Conservation (phyloP, 2,888 invertebrate species). For the Agrotis ipsilon region DNA sequence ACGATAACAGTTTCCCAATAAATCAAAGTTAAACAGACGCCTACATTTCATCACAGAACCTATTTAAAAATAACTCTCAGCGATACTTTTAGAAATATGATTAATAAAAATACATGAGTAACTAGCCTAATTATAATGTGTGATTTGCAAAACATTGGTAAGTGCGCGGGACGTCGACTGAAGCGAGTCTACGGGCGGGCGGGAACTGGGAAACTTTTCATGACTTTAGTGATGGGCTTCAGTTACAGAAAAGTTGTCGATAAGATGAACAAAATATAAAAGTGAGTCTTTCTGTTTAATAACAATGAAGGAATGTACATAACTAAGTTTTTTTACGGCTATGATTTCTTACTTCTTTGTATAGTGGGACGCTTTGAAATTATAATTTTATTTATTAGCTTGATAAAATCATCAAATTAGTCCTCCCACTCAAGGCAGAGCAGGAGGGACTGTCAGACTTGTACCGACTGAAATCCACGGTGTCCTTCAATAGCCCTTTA, state of each 20-base stretch:
- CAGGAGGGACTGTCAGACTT: too few relatives aligned
- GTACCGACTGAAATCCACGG: too few relatives aligned
- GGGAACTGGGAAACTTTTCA: slow-evolving; percentile 59
- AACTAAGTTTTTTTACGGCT: too few relatives aligned
- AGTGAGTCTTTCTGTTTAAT: background rate
- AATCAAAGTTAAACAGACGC: too few relatives aligned
- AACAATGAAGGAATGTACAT: background rate
- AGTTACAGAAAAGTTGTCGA: slow-evolving; percentile 20
- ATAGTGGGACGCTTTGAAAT: too few relatives aligned
- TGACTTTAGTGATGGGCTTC: slow-evolving; percentile 46
- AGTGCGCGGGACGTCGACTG: slow-evolving; percentile 34
- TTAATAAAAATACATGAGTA: slow-evolving; percentile 54
- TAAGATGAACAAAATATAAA: background rate
- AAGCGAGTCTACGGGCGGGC: slow-evolving; percentile 42
- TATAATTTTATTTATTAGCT: too few relatives aligned
- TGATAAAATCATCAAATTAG: too few relatives aligned
- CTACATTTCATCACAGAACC: slow-evolving; percentile 20
- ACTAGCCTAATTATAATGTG: slow-evolving; percentile 55
- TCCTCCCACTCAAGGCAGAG: too few relatives aligned
- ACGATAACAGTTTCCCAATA: too few relatives aligned
- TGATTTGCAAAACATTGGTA: slow-evolving; percentile 49
- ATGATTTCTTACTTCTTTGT: too few relatives aligned
- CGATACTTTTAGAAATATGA: slow-evolving; percentile 32
- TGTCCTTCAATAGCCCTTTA: too few relatives aligned
- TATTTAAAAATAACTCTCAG: slow-evolving; percentile 18